These are phyloP conservation scores for Halcyon badia DNA, from an alignment of 2,797 vertebrate genomes.

Conservation along the genomic window DNA sequence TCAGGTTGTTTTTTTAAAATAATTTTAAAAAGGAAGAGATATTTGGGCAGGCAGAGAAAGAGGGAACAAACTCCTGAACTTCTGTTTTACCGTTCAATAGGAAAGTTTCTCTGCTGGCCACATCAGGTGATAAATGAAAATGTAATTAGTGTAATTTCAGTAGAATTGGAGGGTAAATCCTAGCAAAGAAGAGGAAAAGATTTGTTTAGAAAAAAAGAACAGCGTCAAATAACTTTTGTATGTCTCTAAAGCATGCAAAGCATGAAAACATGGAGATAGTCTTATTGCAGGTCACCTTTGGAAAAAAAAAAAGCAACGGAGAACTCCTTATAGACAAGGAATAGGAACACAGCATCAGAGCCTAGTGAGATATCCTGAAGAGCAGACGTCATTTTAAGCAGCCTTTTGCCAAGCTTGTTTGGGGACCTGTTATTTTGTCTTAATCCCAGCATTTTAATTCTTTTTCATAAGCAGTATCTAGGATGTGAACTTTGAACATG, in stretches of 20 bases:
- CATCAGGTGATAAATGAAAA: neutral
- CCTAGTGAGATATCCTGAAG: neutral
- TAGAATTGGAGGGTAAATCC: neutral
- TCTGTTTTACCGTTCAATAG: neutral
- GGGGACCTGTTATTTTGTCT: slow-evolving; percentile 8
- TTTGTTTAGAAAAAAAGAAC: neutral
- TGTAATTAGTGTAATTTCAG: neutral
- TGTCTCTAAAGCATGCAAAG: neutral
- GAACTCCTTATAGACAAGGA: neutral
- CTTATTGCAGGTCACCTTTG: neutral
- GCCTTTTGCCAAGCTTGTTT: neutral
- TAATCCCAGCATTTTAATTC: slow-evolving; percentile 27
- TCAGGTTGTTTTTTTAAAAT: neutral
- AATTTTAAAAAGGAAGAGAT: neutral
- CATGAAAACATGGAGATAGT: neutral
- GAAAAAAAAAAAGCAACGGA: too few species aligned
- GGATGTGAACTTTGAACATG: slow-evolving; percentile 49
- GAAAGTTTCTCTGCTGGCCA: neutral
- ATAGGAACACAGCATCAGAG: neutral
- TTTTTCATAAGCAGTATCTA: slow-evolving; percentile 1
- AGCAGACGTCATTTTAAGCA: neutral
- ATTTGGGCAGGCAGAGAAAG: neutral
- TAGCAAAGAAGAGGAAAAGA: neutral
- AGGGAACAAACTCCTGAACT: neutral
- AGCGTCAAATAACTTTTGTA: neutral